Conservation (phyloP, 2,888 invertebrate species). For the Euzophera pinguis region DNA sequence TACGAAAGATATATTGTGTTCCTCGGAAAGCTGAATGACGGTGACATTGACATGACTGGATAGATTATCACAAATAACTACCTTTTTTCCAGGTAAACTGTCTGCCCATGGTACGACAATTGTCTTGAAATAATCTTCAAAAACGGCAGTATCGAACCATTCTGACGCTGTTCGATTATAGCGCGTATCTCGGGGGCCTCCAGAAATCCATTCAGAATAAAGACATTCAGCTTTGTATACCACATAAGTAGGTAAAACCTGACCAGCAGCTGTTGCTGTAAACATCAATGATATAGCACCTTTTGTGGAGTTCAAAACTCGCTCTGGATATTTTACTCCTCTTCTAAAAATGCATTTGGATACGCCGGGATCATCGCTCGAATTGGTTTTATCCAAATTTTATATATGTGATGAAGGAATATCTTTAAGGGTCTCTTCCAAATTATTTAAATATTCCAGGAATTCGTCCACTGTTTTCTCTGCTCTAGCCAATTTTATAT, state of each 20-base stretch:
- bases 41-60: not conserved
- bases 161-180: not conserved
- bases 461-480: conserved; percentile 19
- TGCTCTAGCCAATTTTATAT: conserved; percentile 4
- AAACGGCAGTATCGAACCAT: not conserved
- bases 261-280: no score
- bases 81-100: not conserved
- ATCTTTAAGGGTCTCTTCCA: conserved; percentile 8
- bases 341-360: no score
- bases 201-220: not conserved
- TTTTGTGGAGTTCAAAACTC: no score
- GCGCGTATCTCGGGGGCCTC: not conserved
- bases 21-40: not conserved
- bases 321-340: no score
- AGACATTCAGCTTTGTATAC: not conserved
- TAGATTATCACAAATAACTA: not conserved
- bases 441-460: conserved; percentile 19
- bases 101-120: not conserved
- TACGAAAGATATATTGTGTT: not conserved
- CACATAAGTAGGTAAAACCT: no score
- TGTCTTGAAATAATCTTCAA: not conserved
- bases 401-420: not conserved
- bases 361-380: no score
- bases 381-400: not conserved
- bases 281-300: no score